Percentiles rank a stretch among this genome's conserved stretches.
Conservation (phyloP, 2,113 vertebrate species). For the Argyrosomus japonicus region DNA sequence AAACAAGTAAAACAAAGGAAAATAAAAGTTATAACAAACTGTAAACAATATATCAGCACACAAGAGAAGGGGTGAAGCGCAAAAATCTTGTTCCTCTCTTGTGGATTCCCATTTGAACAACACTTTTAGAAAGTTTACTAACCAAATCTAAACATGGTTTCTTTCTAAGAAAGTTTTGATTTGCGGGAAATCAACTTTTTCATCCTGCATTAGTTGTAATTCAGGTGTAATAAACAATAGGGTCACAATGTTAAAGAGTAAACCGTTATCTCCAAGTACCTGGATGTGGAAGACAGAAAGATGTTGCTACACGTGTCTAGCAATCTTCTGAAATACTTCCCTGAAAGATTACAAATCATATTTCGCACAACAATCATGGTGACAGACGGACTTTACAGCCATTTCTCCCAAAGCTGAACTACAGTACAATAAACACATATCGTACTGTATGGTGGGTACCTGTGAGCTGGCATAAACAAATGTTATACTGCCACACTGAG, state of each 20-base stretch:
- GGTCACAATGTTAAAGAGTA: background rate
- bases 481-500: slow-evolving; percentile 63
- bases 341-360: slow-evolving; percentile 19
- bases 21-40: background rate
- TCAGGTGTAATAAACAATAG: background rate
- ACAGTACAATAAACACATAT: background rate
- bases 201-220: background rate
- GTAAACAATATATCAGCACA: slow-evolving; percentile 45
- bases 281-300: slow-evolving; percentile 6
- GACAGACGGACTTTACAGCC: background rate
- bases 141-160: slow-evolving; percentile 15
- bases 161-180: background rate
- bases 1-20: background rate
- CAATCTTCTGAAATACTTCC: slow-evolving; percentile 28
- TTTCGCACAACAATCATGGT: background rate
- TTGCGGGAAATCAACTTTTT: background rate
- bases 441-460: slow-evolving; percentile 17
- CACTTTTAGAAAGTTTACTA: too few species aligned
- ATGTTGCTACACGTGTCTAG: background rate
- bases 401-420: slow-evolving; percentile 2
- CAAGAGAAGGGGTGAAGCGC: background rate
- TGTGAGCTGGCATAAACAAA: slow-evolving; percentile 12
- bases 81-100: background rate
- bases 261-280: slow-evolving; percentile 41
- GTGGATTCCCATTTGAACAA: background rate